These are phyloP conservation scores for Lepidurus packardi DNA, from an alignment of 1,140 invertebrate species.

Conservation along the genomic window DNA sequence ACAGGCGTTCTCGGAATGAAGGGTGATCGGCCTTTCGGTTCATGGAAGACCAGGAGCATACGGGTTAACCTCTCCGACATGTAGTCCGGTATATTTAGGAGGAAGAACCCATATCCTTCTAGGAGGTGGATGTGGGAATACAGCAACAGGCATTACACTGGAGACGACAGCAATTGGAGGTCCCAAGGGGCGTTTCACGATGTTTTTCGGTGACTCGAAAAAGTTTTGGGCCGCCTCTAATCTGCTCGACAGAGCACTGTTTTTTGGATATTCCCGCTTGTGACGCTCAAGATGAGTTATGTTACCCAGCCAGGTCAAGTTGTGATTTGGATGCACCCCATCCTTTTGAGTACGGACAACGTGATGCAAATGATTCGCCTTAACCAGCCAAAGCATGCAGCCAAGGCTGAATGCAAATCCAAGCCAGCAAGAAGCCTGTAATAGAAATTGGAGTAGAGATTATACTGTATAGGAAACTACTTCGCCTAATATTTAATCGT, in stretches of 20 bases:
- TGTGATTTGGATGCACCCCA: background rate
- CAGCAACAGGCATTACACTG: background rate
- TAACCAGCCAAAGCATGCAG: background rate
- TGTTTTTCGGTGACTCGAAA: background rate
- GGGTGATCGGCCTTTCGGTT: background rate
- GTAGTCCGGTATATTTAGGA: conserved; percentile 2
- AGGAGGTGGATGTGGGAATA: background rate
- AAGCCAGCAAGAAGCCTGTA: background rate
- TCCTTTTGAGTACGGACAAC: background rate
- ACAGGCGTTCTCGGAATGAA: background rate
- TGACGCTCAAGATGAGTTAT: background rate
- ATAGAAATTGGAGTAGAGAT: background rate
- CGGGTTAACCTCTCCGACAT: conserved; percentile 1
- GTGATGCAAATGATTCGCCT: background rate
- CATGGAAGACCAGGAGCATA: conserved; percentile 6
- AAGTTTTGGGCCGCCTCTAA: background rate
- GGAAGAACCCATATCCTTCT: conserved; percentile 10
- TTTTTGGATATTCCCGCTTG: background rate
- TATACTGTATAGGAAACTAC: too few relatives aligned
- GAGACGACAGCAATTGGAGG: background rate
- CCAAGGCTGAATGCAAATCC: background rate
- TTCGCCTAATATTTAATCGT: too few relatives aligned
- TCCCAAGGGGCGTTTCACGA: background rate
- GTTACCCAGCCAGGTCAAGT: background rate
- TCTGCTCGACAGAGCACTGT: background rate